Evolutionary conservation across 2,797 vertebrate species (phyloP).

Genomic region (Galago senegalensis): DNA sequence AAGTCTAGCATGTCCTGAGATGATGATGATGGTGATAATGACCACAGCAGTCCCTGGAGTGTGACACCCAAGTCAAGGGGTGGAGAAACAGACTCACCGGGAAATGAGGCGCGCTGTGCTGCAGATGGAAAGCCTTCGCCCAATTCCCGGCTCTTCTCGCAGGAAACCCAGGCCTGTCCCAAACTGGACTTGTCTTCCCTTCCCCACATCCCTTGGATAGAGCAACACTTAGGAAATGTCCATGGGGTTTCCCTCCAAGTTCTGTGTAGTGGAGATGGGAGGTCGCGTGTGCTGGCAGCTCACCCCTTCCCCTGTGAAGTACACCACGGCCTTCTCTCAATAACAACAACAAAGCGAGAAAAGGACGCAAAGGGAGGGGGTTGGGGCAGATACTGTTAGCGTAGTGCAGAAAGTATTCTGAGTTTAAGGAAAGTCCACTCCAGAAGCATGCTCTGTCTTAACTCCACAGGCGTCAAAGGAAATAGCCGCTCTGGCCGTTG

Average conservation of each 20-base stretch:
- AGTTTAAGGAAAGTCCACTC: not conserved
- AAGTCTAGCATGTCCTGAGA: constrained; percentile 57
- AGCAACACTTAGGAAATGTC: not conserved
- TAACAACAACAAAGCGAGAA: not conserved
- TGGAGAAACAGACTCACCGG: constrained; percentile 1
- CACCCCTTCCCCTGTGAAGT: not conserved
- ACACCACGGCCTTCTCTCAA: not conserved
- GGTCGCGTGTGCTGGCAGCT: not conserved
- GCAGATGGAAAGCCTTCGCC: constrained; percentile 9
- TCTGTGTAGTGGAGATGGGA: not conserved
- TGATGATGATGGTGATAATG: constrained; percentile 76
- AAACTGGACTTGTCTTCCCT: not conserved
- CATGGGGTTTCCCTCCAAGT: not conserved
- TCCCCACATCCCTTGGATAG: not conserved
- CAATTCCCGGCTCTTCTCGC: constrained; percentile 41
- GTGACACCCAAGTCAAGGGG: constrained; percentile 59
- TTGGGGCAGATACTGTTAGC: not conserved
- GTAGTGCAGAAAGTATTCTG: not conserved
- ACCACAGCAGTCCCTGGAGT: constrained; percentile 72
- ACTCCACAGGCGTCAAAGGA: not conserved
- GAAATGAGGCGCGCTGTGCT: constrained; percentile 40
- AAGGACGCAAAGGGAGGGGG: not conserved
- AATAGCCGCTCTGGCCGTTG: not conserved
- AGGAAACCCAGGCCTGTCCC: not conserved
- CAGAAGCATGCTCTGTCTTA: not conserved